phyloP scores from a whole-genome alignment of 2,113 vertebrate species.

The Ochotona princeps region DNA sequence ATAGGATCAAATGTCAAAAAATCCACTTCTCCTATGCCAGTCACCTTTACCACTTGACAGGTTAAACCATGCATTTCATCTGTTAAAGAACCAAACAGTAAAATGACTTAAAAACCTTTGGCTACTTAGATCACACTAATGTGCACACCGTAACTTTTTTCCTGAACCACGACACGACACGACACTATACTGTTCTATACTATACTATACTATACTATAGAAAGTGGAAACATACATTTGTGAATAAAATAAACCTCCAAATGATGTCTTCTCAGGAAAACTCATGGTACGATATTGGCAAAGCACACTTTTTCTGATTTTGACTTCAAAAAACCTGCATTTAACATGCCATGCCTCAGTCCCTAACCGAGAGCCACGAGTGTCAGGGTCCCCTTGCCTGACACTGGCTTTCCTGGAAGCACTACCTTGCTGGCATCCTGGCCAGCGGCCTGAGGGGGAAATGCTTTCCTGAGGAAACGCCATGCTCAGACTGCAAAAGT shows the following conservation, averaged over 20 bases:
- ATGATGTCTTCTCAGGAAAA: neutral
- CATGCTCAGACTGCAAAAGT: neutral
- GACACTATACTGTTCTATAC: too few species aligned
- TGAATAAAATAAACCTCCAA: slow-evolving; percentile 17
- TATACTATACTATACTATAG: neutral
- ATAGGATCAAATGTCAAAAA: slow-evolving; percentile 87
- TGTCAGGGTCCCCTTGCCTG: neutral
- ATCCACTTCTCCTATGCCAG: slow-evolving; percentile 81
- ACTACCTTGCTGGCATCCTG: neutral
- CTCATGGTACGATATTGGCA: neutral
- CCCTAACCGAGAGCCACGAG: neutral
- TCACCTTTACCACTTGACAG: slow-evolving; percentile 86
- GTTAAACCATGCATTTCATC: slow-evolving; percentile 92
- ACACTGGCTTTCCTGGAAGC: neutral
- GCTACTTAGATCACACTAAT: neutral
- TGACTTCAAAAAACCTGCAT: neutral
- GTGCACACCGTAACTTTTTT: neutral
- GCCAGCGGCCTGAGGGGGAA: neutral
- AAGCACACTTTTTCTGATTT: neutral
- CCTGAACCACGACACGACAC: too few species aligned
- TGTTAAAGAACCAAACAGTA: slow-evolving; percentile 74
- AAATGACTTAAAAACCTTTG: slow-evolving; percentile 46
- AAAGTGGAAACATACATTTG: neutral
- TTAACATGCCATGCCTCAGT: neutral
- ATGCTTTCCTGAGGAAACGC: neutral